phyloP scores from a whole-genome alignment of 2,888 invertebrate species.

The Eupithecia subumbrata region DNA sequence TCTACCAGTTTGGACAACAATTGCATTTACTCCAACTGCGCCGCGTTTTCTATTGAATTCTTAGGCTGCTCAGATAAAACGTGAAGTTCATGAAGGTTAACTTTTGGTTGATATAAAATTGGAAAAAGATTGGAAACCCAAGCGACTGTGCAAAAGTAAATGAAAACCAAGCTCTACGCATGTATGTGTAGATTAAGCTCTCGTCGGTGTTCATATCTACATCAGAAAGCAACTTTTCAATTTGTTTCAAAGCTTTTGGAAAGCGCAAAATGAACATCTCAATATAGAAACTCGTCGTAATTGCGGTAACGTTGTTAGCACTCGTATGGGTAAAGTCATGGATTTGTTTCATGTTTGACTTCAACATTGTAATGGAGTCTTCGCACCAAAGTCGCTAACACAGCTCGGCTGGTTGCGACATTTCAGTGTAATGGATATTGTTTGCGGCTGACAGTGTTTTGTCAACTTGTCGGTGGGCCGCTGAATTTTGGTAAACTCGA shows the following conservation, averaged over 20 bases:
- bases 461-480: background rate
- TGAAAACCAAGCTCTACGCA: background rate
- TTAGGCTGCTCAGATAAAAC: background rate
- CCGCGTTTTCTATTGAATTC: background rate
- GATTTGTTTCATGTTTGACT: background rate
- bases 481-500: too few species aligned
- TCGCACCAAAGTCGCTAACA: background rate
- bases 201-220: background rate
- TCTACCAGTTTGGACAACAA: background rate
- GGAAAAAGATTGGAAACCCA: background rate
- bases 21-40: background rate
- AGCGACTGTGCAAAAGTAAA: background rate
- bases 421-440: background rate
- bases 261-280: background rate
- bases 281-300: background rate
- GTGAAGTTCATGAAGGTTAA: background rate
- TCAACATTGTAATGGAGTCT: too few species aligned
- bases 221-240: background rate
- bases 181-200: background rate
- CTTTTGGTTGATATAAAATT: background rate
- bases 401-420: background rate
- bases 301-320: background rate
- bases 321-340: background rate
- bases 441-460: background rate
- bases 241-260: background rate